Evolutionary conservation across 2,888 invertebrate species (phyloP).

Genomic region (Exephanes ischioxanthus): DNA sequence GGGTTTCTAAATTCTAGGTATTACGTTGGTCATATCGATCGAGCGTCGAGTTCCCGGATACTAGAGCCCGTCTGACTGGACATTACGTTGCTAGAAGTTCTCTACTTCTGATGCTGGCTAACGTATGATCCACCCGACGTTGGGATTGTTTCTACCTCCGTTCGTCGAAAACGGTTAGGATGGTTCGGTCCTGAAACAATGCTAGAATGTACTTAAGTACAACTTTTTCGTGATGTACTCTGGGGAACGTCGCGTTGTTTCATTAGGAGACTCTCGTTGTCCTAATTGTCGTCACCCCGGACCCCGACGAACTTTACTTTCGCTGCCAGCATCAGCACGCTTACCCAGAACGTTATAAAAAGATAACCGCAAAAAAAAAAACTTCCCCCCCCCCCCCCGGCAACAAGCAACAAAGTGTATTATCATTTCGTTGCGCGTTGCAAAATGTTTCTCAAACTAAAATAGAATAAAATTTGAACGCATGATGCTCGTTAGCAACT

Average conservation of each 20-base stretch:
- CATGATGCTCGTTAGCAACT: neutral
- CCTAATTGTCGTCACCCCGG: neutral
- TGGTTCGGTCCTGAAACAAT: slow-evolving; percentile 75
- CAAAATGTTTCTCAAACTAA: neutral
- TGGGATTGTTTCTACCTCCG: slow-evolving; percentile 72
- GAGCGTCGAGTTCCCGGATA: slow-evolving; percentile 73
- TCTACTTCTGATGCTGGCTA: slow-evolving; percentile 59
- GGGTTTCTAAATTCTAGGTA: slow-evolving; percentile 42
- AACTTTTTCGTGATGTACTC: slow-evolving; percentile 69
- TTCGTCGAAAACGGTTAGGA: slow-evolving; percentile 65
- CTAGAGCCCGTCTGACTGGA: slow-evolving; percentile 75
- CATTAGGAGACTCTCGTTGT: slow-evolving; percentile 1
- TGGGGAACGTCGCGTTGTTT: slow-evolving; percentile 26
- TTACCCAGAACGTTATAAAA: neutral
- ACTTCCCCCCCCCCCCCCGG: too few species aligned
- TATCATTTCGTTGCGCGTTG: neutral
- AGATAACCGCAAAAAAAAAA: neutral
- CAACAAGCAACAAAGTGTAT: neutral
- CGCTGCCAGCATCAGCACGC: neutral
- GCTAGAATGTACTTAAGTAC: slow-evolving; percentile 81
- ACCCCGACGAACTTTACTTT: neutral
- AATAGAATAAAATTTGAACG: neutral
- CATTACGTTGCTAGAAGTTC: slow-evolving; percentile 68
- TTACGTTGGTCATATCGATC: slow-evolving; percentile 74
- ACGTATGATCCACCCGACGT: slow-evolving; percentile 72